Evolutionary conservation across 2,113 vertebrate species (phyloP).

Genomic region (Paramormyrops kingsleyae): DNA sequence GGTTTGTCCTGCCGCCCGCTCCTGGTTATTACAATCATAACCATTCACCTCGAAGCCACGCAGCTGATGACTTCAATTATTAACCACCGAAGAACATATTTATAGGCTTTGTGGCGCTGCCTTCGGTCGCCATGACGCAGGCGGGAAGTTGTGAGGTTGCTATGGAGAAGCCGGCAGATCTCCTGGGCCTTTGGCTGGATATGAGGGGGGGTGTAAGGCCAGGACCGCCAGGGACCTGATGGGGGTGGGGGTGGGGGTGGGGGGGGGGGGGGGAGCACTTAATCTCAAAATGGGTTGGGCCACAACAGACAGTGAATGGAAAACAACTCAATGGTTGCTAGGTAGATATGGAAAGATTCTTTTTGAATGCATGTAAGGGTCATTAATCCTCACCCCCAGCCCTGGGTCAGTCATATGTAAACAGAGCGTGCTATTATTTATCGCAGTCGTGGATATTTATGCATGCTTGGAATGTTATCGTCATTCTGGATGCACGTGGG

Average conservation of each 20-base stretch:
- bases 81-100: not conserved
- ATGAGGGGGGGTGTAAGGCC: not conserved
- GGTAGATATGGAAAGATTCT: not conserved
- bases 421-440: not conserved
- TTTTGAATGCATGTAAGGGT: not conserved
- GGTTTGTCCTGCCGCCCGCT: not conserved
- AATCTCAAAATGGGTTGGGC: not conserved
- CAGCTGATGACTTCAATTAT: not conserved
- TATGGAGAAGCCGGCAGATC: not conserved
- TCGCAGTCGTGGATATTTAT: not conserved
- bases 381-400: not conserved
- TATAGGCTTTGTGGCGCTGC: not conserved
- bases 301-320: not conserved
- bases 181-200: not conserved
- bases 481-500: not conserved
- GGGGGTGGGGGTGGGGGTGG: not conserved
- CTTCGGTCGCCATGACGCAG: not conserved
- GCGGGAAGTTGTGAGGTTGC: conserved; percentile 11
- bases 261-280: not conserved
- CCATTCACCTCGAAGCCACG: not conserved
- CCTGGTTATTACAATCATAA: not conserved
- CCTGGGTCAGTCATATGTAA: not conserved
- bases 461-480: not conserved
- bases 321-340: not conserved
- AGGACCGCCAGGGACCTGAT: not conserved